Percentiles rank a stretch among this genome's conserved stretches.
phyloP scores from a whole-genome alignment of 2,888 invertebrate species.

The Ophion ventricosus region DNA sequence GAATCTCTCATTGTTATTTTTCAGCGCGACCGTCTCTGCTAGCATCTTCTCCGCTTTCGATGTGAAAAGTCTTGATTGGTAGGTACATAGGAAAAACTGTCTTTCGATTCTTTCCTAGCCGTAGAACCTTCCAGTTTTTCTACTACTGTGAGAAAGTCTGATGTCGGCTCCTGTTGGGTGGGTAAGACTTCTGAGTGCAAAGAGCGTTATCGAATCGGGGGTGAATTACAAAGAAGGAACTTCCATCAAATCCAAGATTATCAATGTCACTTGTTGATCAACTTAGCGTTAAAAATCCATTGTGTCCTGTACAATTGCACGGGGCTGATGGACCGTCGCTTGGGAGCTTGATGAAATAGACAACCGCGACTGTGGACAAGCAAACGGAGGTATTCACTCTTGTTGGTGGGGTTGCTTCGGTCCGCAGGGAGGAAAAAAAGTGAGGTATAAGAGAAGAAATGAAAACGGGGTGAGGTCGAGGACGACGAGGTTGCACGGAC shows the following conservation, averaged over 20 bases:
- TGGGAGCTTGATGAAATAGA: constrained; percentile 13
- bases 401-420: constrained; percentile 18
- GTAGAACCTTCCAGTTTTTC: neutral
- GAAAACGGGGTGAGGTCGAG: constrained; percentile 20
- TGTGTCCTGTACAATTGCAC: neutral
- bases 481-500: neutral
- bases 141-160: neutral
- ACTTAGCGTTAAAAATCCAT: neutral
- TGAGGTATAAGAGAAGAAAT: constrained; percentile 10
- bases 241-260: neutral
- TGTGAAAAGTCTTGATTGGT: neutral
- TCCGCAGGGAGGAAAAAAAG: constrained; percentile 1
- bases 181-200: neutral
- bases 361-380: constrained; percentile 4
- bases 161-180: neutral
- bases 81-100: neutral
- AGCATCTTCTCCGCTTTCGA: neutral
- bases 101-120: neutral
- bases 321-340: neutral
- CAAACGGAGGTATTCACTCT: constrained; percentile 39
- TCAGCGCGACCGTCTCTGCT: neutral
- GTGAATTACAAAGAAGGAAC: neutral
- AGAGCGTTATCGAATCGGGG: neutral
- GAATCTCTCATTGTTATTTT: neutral
- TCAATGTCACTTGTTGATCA: neutral